Evolutionary conservation across 2,888 invertebrate species (phyloP), one percentile per base, ranked within the genome.

Genomic region (Scaptomyza cyrtandrae): DNA sequence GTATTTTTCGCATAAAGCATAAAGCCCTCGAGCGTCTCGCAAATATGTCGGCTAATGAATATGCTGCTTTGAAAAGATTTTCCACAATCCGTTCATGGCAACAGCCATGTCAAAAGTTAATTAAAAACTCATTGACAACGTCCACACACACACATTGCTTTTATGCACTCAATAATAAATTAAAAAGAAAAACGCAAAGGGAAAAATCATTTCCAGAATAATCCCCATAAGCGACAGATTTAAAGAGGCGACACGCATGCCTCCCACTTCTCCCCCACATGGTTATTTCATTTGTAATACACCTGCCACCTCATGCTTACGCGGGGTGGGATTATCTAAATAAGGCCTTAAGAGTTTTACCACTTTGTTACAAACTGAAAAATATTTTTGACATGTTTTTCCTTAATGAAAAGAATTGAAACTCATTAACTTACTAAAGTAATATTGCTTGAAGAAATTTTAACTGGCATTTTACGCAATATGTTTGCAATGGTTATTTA

Each of bases 71-170:
- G 52, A 64, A 53, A 46, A 41, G 59, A 35, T 77, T 74, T 59
- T 59, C 58, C 61, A n/a, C 49, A 57, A 65, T 63, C 71, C 56
- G 44, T 66, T 49, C 71, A 52, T 71, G 74, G 63, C 63, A 71
- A 62, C 70, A 48, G 49, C 46, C 13, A 50, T 29, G 35, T 52
- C 46, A 63, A 71, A 81, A 81, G 82, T 85, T 81, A 87, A 85
- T 82, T 82, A 81, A 82, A 78, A 85, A 61, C 66, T 39, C 68
- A 75, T 84, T 55, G 66, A 41, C 64, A 46, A 43, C 44, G 56
- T 19, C 39, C 39, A 39, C 31, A 11, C 13, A 19, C 13, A 14
- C 10, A 19, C 19, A 19, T 19, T 1, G 9, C 19, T 39, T 29
- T 39, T 16, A 13, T 11, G 24, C 37, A 43, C 35, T 14, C 24